These are phyloP conservation scores for Pelvicachromis taeniatus DNA, from an alignment of 2,113 vertebrate species.

Conservation along the genomic window DNA sequence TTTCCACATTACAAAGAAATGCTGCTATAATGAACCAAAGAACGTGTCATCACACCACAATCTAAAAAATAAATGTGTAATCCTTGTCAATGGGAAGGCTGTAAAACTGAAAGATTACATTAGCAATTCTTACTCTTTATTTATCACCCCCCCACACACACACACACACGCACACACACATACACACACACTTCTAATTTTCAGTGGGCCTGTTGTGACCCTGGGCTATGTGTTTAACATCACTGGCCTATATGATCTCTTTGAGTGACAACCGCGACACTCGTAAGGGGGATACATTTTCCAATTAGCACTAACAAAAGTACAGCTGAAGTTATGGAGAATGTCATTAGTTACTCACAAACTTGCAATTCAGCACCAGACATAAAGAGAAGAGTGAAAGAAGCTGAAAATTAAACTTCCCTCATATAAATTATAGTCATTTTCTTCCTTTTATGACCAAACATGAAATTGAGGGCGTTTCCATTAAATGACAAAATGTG, in stretches of 20 bases:
- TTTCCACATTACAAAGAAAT: neutral
- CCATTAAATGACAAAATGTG: neutral
- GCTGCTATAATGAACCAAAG: neutral
- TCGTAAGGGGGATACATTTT: neutral
- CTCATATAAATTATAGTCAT: neutral
- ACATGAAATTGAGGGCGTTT: constrained; percentile 11
- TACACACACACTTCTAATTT: neutral
- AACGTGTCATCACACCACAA: neutral
- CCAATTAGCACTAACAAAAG: neutral
- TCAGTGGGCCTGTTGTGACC: neutral
- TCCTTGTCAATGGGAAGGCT: neutral
- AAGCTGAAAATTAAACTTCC: neutral
- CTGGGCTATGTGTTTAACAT: neutral
- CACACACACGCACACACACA: too few relatives aligned
- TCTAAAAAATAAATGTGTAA: neutral
- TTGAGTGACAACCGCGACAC: neutral
- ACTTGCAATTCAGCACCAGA: neutral
- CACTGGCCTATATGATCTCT: neutral
- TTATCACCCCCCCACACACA: neutral
- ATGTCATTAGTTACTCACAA: neutral
- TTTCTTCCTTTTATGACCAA: neutral
- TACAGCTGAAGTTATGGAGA: neutral
- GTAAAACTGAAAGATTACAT: neutral
- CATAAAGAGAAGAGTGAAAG: neutral
- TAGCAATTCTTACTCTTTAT: neutral